These are phyloP conservation scores for Odontothrips loti DNA, from an alignment of 2,888 invertebrate genomes.

Conservation along the genomic window DNA sequence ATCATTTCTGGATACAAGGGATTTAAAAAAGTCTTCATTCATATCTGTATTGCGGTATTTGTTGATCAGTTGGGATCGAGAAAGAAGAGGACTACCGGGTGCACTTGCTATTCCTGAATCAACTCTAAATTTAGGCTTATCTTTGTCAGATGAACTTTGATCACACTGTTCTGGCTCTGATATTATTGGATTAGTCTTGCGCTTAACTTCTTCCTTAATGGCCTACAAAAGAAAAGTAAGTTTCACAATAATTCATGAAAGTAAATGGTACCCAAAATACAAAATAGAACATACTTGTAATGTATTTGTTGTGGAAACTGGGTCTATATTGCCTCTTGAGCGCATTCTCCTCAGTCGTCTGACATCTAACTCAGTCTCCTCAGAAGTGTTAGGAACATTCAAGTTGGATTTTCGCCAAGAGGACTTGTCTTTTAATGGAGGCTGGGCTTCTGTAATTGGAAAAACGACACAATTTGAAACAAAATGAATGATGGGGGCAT, in stretches of 20 bases:
- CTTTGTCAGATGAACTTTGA: background rate
- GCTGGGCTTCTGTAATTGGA: slow-evolving; percentile 59
- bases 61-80: slow-evolving; percentile 36
- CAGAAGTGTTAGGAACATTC: slow-evolving; percentile 59
- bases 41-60: slow-evolving; percentile 38
- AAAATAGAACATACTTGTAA: slow-evolving; percentile 45
- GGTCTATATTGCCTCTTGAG: slow-evolving; percentile 47
- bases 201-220: slow-evolving; percentile 60
- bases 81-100: slow-evolving; percentile 32
- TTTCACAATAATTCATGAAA: slow-evolving; percentile 9
- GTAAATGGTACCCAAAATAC: background rate
- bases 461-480: slow-evolving; percentile 29
- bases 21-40: slow-evolving; percentile 36
- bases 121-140: slow-evolving; percentile 5
- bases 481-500: slow-evolving; percentile 33
- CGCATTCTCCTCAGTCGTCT: slow-evolving; percentile 52
- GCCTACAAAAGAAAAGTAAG: slow-evolving; percentile 43
- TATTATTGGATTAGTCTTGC: slow-evolving; percentile 46
- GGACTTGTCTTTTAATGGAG: slow-evolving; percentile 67
- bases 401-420: slow-evolving; percentile 69
- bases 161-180: slow-evolving; percentile 6
- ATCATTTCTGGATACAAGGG: slow-evolving; percentile 39
- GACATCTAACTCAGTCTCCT: slow-evolving; percentile 63
- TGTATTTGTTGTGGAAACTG: slow-evolving; percentile 42
- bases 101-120: slow-evolving; percentile 27